Evolutionary conservation across 1,140 invertebrate genomes (phyloP), one percentile per base, ranked within the genome.

Genomic region (Bathynomus jamesi): DNA sequence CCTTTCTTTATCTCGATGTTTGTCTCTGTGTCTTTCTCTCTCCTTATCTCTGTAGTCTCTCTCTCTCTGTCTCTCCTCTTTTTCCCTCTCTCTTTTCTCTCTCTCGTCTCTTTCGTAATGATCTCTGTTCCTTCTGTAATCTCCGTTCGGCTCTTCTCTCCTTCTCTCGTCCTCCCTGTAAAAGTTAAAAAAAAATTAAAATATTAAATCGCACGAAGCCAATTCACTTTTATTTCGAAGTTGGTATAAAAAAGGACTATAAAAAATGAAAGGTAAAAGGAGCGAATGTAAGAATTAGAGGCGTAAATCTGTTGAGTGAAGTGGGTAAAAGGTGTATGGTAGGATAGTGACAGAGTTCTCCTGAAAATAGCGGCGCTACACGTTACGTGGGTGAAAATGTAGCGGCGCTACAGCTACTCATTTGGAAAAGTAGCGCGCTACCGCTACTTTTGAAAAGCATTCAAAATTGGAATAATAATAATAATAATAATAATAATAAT

Each of bases 21-120:
- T 81, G 0, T 69, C 63, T 29, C 61, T 61, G 28, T 71, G 62
- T 29, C 40, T 46, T 60, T 81, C 81, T 32, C 78, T 69, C 17
- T 71, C 69, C 21, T 61, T 7, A 5, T 68, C 27, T 65, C 40
- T 71, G 2, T 24, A 32, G 17, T 71, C 69, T 28, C 70, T 71
- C 13, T 71, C 66, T 65, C 65, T 28, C 17, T 25, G 5, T 71
- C 70, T 53, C 28, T 68, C 66, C 24, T 3, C 11, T 46, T 40
- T 53, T 67, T 46, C 28, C 17, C 40, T 32, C 64, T 32, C 29
- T 4, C 31, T 5, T 8, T 21, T 7, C 5, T 24, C 21, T 21
- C 27, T 28, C 25, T 28, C 28, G 61, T 63, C 61, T 63, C 61
- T 8, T 40, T 53, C 53, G n/a, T 67, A 27, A 21, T 4, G 21